phyloP scores from a whole-genome alignment of 2,888 invertebrate species.

The Myopa testacea region DNA sequence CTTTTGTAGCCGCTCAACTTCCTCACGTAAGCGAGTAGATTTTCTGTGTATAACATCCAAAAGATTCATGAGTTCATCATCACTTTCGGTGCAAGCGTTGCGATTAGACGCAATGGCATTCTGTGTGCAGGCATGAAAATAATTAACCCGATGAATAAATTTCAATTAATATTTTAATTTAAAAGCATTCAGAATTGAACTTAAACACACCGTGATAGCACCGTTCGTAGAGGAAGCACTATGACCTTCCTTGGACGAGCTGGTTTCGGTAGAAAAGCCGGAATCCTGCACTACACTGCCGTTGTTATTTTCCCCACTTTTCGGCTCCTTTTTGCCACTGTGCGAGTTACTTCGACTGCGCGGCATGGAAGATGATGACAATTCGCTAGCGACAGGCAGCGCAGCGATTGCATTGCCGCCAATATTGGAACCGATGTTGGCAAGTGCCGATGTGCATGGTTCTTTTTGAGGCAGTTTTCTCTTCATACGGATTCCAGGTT shows the following conservation, averaged over 20 bases:
- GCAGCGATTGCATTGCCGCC: constrained; percentile 41
- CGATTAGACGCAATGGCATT: constrained; percentile 63
- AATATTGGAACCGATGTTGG: constrained; percentile 37
- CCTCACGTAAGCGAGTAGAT: constrained; percentile 78
- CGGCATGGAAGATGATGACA: constrained; percentile 67
- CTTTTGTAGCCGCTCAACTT: constrained; percentile 75
- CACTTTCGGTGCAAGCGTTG: constrained; percentile 70
- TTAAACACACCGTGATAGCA: constrained; percentile 67
- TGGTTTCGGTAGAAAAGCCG: constrained; percentile 91
- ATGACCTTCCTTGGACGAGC: constrained; percentile 83
- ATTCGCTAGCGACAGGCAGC: constrained; percentile 46
- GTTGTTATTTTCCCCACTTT: constrained; percentile 72
- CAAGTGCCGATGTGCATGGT: constrained; percentile 59
- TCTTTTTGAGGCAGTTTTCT: constrained; percentile 71
- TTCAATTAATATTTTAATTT: background rate
- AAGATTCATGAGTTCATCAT: constrained; percentile 87
- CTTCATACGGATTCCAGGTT: constrained; percentile 83
- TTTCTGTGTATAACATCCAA: constrained; percentile 88
- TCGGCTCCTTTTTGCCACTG: constrained; percentile 74
- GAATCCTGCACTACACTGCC: constrained; percentile 81
- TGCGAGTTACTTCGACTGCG: constrained; percentile 76
- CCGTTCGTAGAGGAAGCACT: constrained; percentile 76
- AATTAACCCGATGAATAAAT: background rate
- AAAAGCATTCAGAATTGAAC: background rate
- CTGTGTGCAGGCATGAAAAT: constrained; percentile 47